Conservation (phyloP, 2,113 vertebrate genomes). For the Camarhynchus parvulus region DNA sequence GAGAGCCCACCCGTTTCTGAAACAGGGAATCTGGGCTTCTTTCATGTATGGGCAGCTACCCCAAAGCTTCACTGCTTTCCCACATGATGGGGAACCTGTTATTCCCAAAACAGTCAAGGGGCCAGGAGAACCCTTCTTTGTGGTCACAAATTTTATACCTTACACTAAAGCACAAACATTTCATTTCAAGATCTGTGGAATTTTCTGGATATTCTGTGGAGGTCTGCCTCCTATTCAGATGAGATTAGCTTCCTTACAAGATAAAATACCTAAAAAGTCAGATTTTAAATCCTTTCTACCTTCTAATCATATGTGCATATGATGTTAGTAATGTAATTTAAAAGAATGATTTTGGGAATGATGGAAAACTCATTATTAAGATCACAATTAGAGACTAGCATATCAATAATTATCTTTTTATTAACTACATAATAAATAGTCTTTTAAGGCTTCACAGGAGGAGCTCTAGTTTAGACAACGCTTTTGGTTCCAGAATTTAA, state of each 20-base stretch:
- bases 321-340: neutral
- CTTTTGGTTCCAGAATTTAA: neutral
- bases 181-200: neutral
- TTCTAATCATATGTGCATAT: neutral
- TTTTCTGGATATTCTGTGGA: neutral
- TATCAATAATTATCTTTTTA: neutral
- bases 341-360: neutral
- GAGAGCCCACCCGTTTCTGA: neutral
- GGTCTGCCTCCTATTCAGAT: neutral
- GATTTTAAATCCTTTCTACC: neutral
- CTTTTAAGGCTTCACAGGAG: neutral
- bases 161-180: neutral
- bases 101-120: neutral
- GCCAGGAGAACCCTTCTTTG: neutral
- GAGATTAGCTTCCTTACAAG: neutral
- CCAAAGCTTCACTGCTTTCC: neutral
- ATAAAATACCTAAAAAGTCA: neutral
- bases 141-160: neutral
- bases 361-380: neutral
- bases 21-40: neutral
- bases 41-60: too few species aligned
- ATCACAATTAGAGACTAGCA: neutral
- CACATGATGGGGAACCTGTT: neutral
- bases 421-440: neutral
- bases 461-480: neutral